phyloP scores from a whole-genome alignment of 2,888 invertebrate genomes.

The Cataglyphis rosenhaueri region DNA sequence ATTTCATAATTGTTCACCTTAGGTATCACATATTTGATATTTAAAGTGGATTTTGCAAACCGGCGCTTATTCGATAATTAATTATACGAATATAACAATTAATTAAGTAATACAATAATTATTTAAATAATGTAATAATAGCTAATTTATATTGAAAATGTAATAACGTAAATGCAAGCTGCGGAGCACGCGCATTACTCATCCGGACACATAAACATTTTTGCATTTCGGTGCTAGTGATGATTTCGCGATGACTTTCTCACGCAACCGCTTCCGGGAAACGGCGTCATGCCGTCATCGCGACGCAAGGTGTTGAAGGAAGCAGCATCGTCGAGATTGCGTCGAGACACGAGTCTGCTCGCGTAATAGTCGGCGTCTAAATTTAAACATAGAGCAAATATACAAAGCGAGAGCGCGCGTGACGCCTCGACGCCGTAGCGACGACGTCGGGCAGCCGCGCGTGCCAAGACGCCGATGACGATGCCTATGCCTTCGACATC shows the following conservation, averaged over 20 bases:
- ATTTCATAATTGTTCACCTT: conserved; percentile 21
- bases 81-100: not conserved
- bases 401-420: conserved; percentile 52
- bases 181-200: not conserved
- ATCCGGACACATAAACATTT: conserved; percentile 5
- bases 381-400: conserved; percentile 65
- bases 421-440: conserved; percentile 64
- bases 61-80: conserved; percentile 25
- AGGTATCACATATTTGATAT: conserved; percentile 28
- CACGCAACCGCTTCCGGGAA: conserved; percentile 68
- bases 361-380: conserved; percentile 74
- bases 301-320: conserved; percentile 10
- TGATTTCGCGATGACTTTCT: conserved; percentile 55
- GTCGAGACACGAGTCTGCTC: conserved; percentile 60
- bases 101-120: conserved; percentile 18
- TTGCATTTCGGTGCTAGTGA: conserved; percentile 54
- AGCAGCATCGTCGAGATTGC: conserved; percentile 35
- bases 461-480: conserved; percentile 71
- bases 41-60: conserved; percentile 19
- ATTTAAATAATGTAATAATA: conserved; percentile 26
- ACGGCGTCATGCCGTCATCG: conserved; percentile 35
- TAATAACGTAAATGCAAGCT: not conserved
- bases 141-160: conserved; percentile 16
- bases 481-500: conserved; percentile 57
- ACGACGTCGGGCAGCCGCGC: conserved; percentile 29